A percentile compares a stretch with the other conserved stretches of the same genome.
phyloP scores from a whole-genome alignment of 2,113 vertebrate species.

The Brachionichthys hirsutus region DNA sequence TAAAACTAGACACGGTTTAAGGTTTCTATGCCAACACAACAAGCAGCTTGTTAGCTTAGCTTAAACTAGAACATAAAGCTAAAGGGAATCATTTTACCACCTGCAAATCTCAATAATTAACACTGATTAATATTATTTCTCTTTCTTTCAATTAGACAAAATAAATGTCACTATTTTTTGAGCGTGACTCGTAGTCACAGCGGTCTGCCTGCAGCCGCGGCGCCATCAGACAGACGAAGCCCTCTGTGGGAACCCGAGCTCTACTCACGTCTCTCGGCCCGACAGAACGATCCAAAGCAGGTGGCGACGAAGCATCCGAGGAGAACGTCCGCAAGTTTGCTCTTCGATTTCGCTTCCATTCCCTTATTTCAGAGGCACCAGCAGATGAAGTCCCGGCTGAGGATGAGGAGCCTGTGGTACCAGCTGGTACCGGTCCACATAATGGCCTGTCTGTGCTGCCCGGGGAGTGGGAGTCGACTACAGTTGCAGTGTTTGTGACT shows the following conservation, averaged over 20 bases:
- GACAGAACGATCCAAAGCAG: slow-evolving; percentile 46
- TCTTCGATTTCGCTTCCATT: slow-evolving; percentile 70
- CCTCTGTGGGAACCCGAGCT: not conserved
- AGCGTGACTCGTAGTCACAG: too few species aligned
- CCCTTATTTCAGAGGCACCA: slow-evolving; percentile 55
- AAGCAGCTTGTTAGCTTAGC: slow-evolving; percentile 3
- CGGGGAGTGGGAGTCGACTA: slow-evolving; percentile 76
- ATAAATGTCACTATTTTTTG: too few species aligned
- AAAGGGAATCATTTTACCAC: too few species aligned
- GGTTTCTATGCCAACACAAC: too few species aligned
- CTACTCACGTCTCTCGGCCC: slow-evolving; percentile 74
- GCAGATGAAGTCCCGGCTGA: slow-evolving; percentile 62
- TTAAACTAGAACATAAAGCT: not conserved
- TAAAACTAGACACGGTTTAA: too few species aligned
- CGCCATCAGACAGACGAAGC: too few species aligned
- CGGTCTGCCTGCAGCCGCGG: too few species aligned
- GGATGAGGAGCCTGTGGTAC: slow-evolving; percentile 74
- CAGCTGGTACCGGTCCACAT: slow-evolving; percentile 78
- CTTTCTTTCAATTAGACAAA: too few species aligned
- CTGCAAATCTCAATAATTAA: too few species aligned
- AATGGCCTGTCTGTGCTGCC: slow-evolving; percentile 76
- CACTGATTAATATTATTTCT: too few species aligned
- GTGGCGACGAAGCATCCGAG: slow-evolving; percentile 47
- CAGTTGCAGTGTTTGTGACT: slow-evolving; percentile 79
- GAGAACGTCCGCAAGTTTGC: slow-evolving; percentile 52